Evolutionary conservation across 2,888 invertebrate genomes (phyloP), one percentile per base, ranked within the genome.

Genomic region (Luffia ferchaultella): DNA sequence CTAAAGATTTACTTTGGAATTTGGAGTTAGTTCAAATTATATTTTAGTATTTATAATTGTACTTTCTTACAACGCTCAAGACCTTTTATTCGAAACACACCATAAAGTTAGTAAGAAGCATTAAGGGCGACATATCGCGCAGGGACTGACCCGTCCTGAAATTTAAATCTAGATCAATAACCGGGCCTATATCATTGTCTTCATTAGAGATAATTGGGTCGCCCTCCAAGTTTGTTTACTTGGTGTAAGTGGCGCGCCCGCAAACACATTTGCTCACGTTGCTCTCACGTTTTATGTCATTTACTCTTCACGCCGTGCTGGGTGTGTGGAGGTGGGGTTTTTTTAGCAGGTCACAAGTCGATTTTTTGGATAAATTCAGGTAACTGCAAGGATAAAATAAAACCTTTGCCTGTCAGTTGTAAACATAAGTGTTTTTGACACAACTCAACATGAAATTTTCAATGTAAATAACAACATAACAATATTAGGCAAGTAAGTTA

Each of bases 131-230:
- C 71, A 73, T 77, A 78, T 73, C 49, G 20, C 42, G 18, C 64
- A 72, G 79, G 79, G 82, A 80, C 83, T 82, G 82, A 83, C 83
- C 83, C 83, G 76, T 79, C 78, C 77, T 83, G 83, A 83, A 83
- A 83, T 83, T 83, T 80, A 83, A 83, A 83, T 83, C 83, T 83
- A 83, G 83, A 83, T 83, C 83, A 83, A 83, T 83, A 83, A 80
- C 83, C 79, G 68, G 73, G 82, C 83, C 82, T 83, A 82, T 83
- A 83, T 85, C 85, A 85, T 84, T 85, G 85, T 85, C 85, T 83
- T 85, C 85, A 85, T 85, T 85, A 85, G 75, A 76, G 83, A 76
- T 85, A 85, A 85, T 85, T 85, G 85, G 84, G 84, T 85, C 72
- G 73, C 80, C 76, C 70, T 68, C 63, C 70, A 82, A 80, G 75